A percentile compares a stretch with the other conserved stretches of the same genome.
Conservation (phyloP, 92 coral and sea anemone genomes). For the Bergia puertoricense region DNA sequence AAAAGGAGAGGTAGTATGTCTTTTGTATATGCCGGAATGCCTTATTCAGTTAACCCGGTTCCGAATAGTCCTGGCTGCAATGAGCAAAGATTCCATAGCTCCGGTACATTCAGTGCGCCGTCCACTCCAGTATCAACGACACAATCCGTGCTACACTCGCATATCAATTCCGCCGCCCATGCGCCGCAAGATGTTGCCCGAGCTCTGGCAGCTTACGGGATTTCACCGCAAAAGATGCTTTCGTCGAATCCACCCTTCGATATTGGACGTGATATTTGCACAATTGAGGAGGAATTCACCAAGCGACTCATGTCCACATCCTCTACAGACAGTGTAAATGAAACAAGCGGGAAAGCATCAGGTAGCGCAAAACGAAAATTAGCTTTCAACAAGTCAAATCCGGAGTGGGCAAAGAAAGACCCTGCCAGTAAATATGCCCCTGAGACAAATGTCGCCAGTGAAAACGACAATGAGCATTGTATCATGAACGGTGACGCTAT, state of each 20-base stretch:
- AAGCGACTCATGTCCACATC: conserved; percentile 2
- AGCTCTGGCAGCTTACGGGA: conserved; percentile 33
- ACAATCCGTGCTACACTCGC: conserved; percentile 16
- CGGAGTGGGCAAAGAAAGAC: conserved; percentile 57
- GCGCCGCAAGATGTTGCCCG: conserved; percentile 28
- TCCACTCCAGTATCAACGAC: conserved; percentile 21
- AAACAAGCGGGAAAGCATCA: conserved; percentile 1
- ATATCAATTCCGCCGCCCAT: background rate
- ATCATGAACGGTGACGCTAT: conserved; percentile 87
- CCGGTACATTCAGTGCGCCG: conserved; percentile 24
- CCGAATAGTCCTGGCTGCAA: background rate
- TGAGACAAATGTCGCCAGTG: background rate
- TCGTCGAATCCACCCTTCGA: background rate
- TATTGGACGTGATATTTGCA: conserved; percentile 15
- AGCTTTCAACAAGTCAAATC: background rate
- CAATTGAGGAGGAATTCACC: conserved; percentile 13
- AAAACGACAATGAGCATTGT: conserved; percentile 59
- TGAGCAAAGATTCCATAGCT: conserved; percentile 16
- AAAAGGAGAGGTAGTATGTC: conserved; percentile 56
- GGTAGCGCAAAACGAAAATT: conserved; percentile 27
- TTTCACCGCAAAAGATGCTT: conserved; percentile 22
- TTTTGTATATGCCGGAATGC: conserved; percentile 27
- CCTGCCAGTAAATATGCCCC: conserved; percentile 28
- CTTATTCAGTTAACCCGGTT: conserved; percentile 37
- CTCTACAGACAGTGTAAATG: background rate